Percentiles rank a stretch among this genome's conserved stretches.
Conservation (phyloP, 2,113 vertebrate species). For the Sakesphorus luctuosus region DNA sequence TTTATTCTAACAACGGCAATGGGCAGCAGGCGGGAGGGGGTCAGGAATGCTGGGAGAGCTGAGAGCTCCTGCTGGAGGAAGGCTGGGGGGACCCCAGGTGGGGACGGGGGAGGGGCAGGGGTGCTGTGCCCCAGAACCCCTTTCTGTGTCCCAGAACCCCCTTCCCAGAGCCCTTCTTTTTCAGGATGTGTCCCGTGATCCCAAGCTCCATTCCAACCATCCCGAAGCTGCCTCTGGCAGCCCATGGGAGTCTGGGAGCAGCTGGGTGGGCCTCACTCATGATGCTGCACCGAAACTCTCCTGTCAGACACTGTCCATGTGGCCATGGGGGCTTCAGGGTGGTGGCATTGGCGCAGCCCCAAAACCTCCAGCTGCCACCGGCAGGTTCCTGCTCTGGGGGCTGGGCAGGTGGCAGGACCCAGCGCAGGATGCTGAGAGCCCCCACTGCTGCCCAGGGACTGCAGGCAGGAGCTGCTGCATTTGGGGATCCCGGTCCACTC, state of each 20-base stretch:
- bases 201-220: not conserved
- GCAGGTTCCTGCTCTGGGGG: not conserved
- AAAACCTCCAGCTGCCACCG: fast-evolving
- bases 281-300: not conserved
- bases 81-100: fast-evolving
- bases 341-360: not conserved
- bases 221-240: fast-evolving
- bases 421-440: fast-evolving
- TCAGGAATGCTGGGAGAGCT: fast-evolving
- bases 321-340: fast-evolving
- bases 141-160: not conserved
- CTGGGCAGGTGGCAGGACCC: fast-evolving
- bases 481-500: not conserved
- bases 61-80: not conserved
- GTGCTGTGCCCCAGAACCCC: not conserved
- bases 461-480: not conserved
- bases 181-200: not conserved
- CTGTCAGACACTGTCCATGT: fast-evolving
- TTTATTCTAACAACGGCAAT: fast-evolving
- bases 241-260: not conserved
- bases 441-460: not conserved
- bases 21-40: fast-evolving
- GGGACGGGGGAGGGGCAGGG: fast-evolving
- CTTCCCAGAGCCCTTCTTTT: no score
- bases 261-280: fast-evolving